phyloP scores from a whole-genome alignment of 2,113 vertebrate species.

The Felis catus region DNA sequence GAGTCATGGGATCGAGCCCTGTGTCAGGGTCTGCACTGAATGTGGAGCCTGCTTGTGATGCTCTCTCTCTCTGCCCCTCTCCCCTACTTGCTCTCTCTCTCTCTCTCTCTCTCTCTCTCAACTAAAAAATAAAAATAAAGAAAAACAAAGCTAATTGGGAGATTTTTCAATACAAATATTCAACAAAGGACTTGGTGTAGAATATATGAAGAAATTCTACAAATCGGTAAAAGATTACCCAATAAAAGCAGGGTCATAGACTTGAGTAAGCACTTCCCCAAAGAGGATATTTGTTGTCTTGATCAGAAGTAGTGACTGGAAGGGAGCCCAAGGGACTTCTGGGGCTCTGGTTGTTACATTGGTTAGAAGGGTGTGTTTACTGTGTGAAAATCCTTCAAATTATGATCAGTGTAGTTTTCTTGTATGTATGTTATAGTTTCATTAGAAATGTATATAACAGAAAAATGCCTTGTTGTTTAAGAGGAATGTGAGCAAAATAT shows the following conservation, averaged over 20 bases:
- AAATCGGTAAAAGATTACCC: background rate
- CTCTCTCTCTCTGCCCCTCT: no score
- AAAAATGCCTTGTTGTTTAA: background rate
- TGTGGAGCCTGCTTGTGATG: no score
- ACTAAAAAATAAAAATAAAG: no score
- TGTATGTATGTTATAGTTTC: background rate
- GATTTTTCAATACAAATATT: background rate
- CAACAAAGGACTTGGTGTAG: background rate
- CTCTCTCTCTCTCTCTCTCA: no score
- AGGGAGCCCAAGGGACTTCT: background rate
- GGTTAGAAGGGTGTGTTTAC: background rate
- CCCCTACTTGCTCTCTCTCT: no score
- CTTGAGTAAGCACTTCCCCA: background rate
- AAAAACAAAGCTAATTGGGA: background rate
- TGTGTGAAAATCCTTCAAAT: conserved; percentile 25
- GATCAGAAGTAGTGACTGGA: background rate
- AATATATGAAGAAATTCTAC: background rate
- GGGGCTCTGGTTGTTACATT: background rate
- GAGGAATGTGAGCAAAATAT: background rate
- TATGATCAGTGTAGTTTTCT: background rate
- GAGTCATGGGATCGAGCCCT: no score
- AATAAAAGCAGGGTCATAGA: background rate
- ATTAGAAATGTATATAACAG: background rate
- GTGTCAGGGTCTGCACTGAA: no score
- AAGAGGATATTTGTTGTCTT: background rate